A percentile compares a stretch with the other conserved stretches of the same genome.
These are phyloP conservation scores for Lepidurus arcticus DNA, from an alignment of 1,140 invertebrate species.

Conservation along the genomic window DNA sequence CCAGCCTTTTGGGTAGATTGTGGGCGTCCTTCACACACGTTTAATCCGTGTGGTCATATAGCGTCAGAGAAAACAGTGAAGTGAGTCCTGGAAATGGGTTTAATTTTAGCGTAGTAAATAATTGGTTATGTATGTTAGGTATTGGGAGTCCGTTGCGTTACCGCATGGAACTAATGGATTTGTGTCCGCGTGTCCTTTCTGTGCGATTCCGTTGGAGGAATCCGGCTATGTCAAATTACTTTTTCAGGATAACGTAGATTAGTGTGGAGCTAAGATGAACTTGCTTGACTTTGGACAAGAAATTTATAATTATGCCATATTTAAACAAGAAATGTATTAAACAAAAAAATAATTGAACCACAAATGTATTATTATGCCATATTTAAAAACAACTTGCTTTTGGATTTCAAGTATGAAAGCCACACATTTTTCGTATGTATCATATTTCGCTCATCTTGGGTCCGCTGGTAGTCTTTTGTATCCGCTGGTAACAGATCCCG, in stretches of 20 bases:
- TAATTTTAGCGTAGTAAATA: not conserved
- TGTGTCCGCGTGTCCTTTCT: constrained; percentile 97
- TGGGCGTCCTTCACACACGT: constrained; percentile 82
- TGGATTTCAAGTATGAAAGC: not conserved
- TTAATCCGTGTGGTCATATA: constrained; percentile 99
- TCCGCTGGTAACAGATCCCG: no score
- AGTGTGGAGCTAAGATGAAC: not conserved
- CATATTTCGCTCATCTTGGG: not conserved
- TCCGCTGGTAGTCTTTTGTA: not conserved
- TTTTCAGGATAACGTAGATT: constrained; percentile 96
- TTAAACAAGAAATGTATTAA: no score
- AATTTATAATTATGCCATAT: not conserved
- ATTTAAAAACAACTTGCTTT: not conserved
- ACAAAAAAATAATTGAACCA: no score
- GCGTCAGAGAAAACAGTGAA: constrained; percentile 95
- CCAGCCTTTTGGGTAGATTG: constrained; percentile 93
- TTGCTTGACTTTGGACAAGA: not conserved
- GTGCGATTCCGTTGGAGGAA: constrained; percentile 83
- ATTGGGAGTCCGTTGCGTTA: constrained; percentile 90
- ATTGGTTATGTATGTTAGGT: constrained; percentile 53
- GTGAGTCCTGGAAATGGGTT: constrained; percentile 53
- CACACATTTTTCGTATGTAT: not conserved
- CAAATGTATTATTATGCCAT: no score
- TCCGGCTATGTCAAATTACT: constrained; percentile 94
- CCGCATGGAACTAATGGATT: constrained; percentile 98